These are phyloP conservation scores for Hydroisotoma schaefferi DNA, from an alignment of 2,888 invertebrate species.

Conservation along the genomic window DNA sequence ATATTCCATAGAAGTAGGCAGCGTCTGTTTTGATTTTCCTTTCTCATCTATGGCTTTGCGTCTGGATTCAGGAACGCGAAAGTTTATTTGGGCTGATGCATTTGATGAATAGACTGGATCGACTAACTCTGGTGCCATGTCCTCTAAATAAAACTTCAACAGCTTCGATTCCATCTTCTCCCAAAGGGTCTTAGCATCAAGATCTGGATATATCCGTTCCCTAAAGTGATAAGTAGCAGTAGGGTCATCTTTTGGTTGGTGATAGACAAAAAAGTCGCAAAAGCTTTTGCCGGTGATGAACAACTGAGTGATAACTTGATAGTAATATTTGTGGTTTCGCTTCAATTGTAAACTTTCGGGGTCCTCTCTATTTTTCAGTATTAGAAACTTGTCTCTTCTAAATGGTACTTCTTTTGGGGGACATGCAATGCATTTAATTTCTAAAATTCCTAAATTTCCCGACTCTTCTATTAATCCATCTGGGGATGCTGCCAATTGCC, in stretches of 20 bases:
- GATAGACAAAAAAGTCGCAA: conserved; percentile 20
- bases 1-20: no score
- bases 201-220: conserved; percentile 7
- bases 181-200: conserved; percentile 4
- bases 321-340: conserved; percentile 12
- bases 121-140: conserved; percentile 18
- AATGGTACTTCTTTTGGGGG: no score
- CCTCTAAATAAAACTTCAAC: conserved; percentile 8
- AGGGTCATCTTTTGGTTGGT: neutral
- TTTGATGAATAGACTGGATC: neutral
- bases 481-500: no score
- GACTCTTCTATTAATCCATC: no score
- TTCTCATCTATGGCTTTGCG: neutral
- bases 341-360: no score
- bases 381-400: no score
- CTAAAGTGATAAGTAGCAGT: neutral
- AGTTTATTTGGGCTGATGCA: no score
- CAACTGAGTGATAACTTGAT: conserved; percentile 19
- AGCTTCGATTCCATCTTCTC: conserved; percentile 10
- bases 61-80: neutral
- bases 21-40: no score
- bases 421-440: no score
- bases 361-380: no score
- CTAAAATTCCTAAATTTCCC: no score
- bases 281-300: conserved; percentile 3